These are phyloP conservation scores for Dastarcus helophoroides DNA, from an alignment of 2,888 invertebrate genomes.

Conservation along the genomic window DNA sequence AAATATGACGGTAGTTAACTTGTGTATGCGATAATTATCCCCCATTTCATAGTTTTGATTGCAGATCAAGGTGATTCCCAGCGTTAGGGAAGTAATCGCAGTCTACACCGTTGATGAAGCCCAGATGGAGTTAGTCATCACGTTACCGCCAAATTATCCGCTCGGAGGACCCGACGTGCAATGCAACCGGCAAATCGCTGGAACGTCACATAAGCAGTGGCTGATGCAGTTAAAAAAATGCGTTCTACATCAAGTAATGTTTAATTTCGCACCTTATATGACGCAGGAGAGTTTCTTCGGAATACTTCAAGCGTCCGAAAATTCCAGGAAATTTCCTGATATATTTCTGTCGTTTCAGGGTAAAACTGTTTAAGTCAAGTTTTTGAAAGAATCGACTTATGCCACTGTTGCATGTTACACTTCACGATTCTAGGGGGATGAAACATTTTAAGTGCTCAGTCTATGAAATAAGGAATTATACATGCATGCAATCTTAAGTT, in stretches of 20 bases:
- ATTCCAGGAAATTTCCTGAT: too few species aligned
- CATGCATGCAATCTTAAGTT: too few species aligned
- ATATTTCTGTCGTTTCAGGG: too few species aligned
- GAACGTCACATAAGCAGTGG: constrained; percentile 60
- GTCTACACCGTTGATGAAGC: constrained; percentile 73
- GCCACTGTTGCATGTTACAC: too few species aligned
- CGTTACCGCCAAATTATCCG: constrained; percentile 75
- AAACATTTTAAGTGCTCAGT: too few species aligned
- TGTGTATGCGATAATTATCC: constrained; percentile 1
- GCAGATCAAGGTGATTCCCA: constrained; percentile 63
- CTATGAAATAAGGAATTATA: too few species aligned
- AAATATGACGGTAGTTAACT: constrained; percentile 48
- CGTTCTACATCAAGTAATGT: constrained; percentile 68
- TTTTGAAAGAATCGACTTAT: too few species aligned
- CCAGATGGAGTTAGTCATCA: constrained; percentile 65
- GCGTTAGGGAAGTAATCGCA: constrained; percentile 68
- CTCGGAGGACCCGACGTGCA: constrained; percentile 64
- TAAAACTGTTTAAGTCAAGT: too few species aligned
- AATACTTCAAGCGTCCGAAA: too few species aligned
- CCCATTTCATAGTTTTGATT: constrained; percentile 3
- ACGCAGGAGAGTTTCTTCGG: too few species aligned
- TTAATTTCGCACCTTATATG: not conserved
- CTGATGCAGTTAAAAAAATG: constrained; percentile 75
- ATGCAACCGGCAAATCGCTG: constrained; percentile 56
- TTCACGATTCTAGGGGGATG: too few species aligned